Conservation (phyloP, 2,113 vertebrate genomes). For the Tetraodon nigroviridis region DNA sequence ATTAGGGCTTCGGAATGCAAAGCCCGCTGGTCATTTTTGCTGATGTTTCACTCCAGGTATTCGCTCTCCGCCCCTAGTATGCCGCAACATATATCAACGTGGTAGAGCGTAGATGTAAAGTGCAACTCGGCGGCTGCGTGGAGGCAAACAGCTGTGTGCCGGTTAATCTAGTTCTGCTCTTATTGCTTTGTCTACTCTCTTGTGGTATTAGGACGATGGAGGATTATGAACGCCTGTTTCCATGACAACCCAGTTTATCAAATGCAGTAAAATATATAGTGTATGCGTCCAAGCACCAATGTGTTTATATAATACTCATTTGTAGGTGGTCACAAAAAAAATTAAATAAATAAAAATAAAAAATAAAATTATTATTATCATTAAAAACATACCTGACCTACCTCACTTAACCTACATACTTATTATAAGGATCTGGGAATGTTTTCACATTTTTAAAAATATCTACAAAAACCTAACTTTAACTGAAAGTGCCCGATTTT, state of each 20-base stretch:
- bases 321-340: slow-evolving; percentile 40
- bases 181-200: background rate
- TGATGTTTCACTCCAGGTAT: too few species aligned
- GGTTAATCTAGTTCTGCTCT: background rate
- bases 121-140: too few species aligned
- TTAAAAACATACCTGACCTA: slow-evolving; percentile 19
- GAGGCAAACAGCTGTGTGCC: background rate
- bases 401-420: background rate
- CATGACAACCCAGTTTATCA: slow-evolving; percentile 62
- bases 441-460: too few species aligned
- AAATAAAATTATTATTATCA: too few species aligned
- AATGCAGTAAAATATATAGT: slow-evolving; percentile 48
- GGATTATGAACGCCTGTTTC: slow-evolving; percentile 58
- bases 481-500: too few species aligned
- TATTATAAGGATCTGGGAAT: background rate
- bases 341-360: too few species aligned
- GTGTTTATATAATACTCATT: slow-evolving; percentile 56
- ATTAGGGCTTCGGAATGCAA: too few species aligned
- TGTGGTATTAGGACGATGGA: slow-evolving; percentile 30
- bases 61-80: too few species aligned
- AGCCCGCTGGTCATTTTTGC: too few species aligned
- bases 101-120: too few species aligned
- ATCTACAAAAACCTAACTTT: too few species aligned
- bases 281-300: slow-evolving; percentile 39
- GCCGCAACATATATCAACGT: too few species aligned